Base-by-base conservation (phyloP, 2,797 vertebrate genomes). In the Lindbergichthys nudifrons region DNA sequence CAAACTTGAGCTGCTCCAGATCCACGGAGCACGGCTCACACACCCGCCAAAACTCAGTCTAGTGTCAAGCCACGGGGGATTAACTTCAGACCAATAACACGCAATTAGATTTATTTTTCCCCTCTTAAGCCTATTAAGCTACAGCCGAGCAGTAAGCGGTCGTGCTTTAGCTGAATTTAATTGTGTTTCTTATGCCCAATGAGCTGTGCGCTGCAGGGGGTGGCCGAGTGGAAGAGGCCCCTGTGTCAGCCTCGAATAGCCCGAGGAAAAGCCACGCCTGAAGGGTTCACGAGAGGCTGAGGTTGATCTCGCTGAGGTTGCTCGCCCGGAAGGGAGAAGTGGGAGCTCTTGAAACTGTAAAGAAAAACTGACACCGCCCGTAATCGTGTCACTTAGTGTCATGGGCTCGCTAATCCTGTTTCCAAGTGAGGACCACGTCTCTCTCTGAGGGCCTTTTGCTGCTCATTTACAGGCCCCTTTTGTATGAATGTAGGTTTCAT, bases 381-480 rank as follows among this genome's bases (percentile, higher is more conserved):
- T 93, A 94, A 95, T 94, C 93, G 73, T 89, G 88, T 95, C 92
- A 89, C 87, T 91, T 95, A 89, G 87, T 75, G 86, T 96, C 93
- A 90, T 82, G 85, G 87, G 86, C 73, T 23, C 73, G 83, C 79
- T 97, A 97, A 97, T 97, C 97, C 94, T 93, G 94, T 98, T 96
- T 96, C 59, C 78, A 96, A 97, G 96, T 96, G 92, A 90, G 95
- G 91, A 92, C 93, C 78, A n/a, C 21, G 43, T 82, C 80, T 73
- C 75, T 65, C 70, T 79, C 75, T 1, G 58, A 81, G 59, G 26
- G 71, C 59, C 78, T 92, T 93, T 91, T 77, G 39, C 92, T 91
- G 82, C 79, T 91, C 19, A 66, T 92, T 94, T 92, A 86, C 93
- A 91, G 88, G 89, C 90, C 89, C 90, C 32, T 91, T 79, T 52